These are phyloP conservation scores for Etheostoma spectabile DNA, from an alignment of 2,113 vertebrate genomes.

Conservation along the genomic window DNA sequence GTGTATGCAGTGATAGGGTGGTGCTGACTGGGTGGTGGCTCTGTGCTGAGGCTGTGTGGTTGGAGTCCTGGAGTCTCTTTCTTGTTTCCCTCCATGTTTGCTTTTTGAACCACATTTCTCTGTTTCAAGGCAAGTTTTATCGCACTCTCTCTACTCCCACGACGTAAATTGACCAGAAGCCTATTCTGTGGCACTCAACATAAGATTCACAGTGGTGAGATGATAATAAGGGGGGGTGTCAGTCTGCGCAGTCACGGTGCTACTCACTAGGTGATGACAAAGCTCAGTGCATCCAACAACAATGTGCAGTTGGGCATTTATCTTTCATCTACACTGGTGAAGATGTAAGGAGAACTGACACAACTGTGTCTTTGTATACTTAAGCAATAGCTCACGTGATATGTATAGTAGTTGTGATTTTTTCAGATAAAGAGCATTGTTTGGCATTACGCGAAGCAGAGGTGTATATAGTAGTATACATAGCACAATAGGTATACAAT, in stretches of 20 bases:
- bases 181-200: not conserved
- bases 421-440: no score
- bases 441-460: no score
- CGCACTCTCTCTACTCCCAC: not conserved
- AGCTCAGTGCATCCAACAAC: not conserved
- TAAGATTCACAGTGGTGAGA: not conserved
- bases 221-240: not conserved
- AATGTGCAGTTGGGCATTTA: not conserved
- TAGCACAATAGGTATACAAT: no score
- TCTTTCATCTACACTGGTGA: not conserved
- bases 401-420: no score
- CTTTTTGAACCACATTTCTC: not conserved
- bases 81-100: not conserved
- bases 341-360: not conserved
- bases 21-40: not conserved
- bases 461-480: no score
- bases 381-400: no score
- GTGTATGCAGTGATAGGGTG: not conserved
- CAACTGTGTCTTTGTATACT: not conserved
- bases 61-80: not conserved
- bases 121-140: not conserved
- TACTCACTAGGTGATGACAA: constrained; percentile 13
- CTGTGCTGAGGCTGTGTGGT: not conserved
- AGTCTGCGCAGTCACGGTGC: not conserved
- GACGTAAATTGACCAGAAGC: not conserved